phyloP scores from a whole-genome alignment of 92 coral and sea anemone genomes.

The Actinostola sp. region DNA sequence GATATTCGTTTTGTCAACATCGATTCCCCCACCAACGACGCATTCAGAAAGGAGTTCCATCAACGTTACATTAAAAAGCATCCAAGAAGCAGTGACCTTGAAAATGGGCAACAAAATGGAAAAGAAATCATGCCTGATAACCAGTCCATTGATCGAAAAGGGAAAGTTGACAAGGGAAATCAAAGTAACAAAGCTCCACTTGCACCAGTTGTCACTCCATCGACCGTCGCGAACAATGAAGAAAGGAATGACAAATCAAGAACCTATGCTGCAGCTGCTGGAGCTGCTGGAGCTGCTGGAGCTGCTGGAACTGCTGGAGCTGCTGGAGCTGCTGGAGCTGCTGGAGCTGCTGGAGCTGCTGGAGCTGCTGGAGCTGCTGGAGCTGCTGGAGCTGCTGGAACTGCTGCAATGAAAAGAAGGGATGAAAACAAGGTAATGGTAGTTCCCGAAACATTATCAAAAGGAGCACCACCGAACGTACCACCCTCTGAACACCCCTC shows the following conservation, averaged over 20 bases:
- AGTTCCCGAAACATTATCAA: no score
- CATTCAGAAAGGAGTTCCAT: constrained; percentile 58
- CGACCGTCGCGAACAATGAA: no score
- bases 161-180: background rate
- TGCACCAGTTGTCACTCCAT: background rate
- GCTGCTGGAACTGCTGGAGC: no score
- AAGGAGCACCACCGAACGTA: no score
- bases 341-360: no score
- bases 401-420: constrained; percentile 9
- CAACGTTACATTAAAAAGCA: constrained; percentile 30
- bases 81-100: background rate
- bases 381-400: background rate
- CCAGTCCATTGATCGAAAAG: constrained; percentile 2
- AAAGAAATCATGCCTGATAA: background rate
- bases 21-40: constrained; percentile 59
- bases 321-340: no score
- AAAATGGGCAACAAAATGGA: background rate
- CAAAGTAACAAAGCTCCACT: background rate
- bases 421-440: background rate
- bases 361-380: no score
- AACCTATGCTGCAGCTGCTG: no score
- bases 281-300: no score
- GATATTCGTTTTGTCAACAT: constrained; percentile 82
- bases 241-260: no score
- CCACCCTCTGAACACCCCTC: no score